Evolutionary conservation across 1,140 invertebrate genomes (phyloP).

Genomic region (Amyelois transitella): DNA sequence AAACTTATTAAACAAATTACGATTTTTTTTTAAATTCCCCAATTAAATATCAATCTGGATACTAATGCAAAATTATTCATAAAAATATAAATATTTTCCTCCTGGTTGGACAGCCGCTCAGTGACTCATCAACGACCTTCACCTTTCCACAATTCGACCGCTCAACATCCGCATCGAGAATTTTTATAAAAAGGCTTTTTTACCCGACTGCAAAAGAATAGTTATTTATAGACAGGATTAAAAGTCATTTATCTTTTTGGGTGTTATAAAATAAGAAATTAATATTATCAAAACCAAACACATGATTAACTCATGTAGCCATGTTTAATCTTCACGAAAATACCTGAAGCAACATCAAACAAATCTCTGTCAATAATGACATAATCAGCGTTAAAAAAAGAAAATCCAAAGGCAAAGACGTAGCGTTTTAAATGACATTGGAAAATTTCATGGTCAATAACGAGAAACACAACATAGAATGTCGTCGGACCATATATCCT

Average conservation of each 20-base stretch:
- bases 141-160: conserved; percentile 27
- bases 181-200: conserved; percentile 29
- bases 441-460: conserved; percentile 20
- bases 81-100: conserved; percentile 28
- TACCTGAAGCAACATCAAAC: background rate
- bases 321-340: conserved; percentile 1
- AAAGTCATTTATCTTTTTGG: too few relatives aligned
- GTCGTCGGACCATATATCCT: conserved; percentile 6
- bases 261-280: too few relatives aligned
- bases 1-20: too few relatives aligned
- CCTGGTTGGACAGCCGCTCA: conserved; percentile 18
- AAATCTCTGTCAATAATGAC: conserved; percentile 10
- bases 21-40: too few relatives aligned
- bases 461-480: conserved; percentile 4
- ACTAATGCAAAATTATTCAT: too few relatives aligned
- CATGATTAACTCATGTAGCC: too few relatives aligned
- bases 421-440: conserved; percentile 4
- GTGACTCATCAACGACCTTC: conserved; percentile 53
- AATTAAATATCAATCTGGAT: too few relatives aligned
- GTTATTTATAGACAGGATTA: too few relatives aligned
- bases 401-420: conserved; percentile 13
- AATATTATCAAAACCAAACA: too few relatives aligned
- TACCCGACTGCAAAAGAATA: background rate
- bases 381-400: conserved; percentile 7
- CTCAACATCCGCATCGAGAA: conserved; percentile 42